Percentiles rank a stretch among this genome's conserved stretches.
phyloP scores from a whole-genome alignment of 2,113 vertebrate genomes.

The Rousettus leschenaultii region DNA sequence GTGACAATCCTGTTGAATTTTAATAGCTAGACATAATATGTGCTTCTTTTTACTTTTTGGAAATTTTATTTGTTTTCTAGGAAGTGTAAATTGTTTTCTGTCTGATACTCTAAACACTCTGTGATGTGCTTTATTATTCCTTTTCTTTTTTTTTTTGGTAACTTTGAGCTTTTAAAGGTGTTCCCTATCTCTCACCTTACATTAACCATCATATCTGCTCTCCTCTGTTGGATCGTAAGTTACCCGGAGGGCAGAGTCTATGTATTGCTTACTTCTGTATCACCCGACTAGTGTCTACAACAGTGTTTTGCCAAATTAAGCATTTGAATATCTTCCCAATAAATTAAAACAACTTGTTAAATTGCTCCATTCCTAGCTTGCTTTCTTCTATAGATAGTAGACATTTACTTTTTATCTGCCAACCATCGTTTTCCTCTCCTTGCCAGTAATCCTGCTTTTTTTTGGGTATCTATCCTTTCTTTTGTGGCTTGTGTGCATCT shows the following conservation, averaged over 20 bases:
- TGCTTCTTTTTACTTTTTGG: neutral
- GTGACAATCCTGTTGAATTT: neutral
- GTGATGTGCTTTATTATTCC: neutral
- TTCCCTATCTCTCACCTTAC: neutral
- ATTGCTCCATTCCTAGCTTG: neutral
- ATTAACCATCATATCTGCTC: neutral
- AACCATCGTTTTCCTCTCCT: neutral
- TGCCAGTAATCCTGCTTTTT: neutral
- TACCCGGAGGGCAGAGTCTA: neutral
- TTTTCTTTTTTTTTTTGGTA: neutral
- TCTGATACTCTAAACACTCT: neutral
- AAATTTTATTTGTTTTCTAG: neutral
- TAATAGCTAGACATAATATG: neutral
- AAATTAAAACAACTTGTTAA: neutral
- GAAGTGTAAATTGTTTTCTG: neutral
- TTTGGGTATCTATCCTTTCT: neutral
- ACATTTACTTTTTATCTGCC: neutral
- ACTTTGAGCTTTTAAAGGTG: neutral
- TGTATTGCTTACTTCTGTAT: neutral
- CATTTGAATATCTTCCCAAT: constrained; percentile 13
- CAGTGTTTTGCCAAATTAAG: neutral
- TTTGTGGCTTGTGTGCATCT: neutral
- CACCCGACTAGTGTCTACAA: neutral
- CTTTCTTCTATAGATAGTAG: neutral
- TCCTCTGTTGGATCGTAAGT: neutral